Conservation (phyloP, 2,113 vertebrate species). For the Tangachromis dhanisi region DNA sequence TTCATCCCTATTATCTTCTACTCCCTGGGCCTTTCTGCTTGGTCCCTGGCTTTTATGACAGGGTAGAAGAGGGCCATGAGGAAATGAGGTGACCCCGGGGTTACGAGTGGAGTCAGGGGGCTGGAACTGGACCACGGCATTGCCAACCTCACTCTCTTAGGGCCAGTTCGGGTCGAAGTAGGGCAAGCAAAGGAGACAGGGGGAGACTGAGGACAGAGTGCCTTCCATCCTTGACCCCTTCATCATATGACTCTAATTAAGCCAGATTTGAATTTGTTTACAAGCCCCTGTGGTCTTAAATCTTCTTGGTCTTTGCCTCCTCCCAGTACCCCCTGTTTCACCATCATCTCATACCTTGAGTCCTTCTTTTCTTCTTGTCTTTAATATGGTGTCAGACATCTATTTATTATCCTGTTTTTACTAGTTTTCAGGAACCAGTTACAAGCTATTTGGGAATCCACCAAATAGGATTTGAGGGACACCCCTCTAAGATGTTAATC, state of each 20-base stretch:
- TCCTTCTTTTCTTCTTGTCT: conserved; percentile 47
- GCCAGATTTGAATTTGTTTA: conserved; percentile 75
- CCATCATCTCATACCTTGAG: conserved; percentile 24
- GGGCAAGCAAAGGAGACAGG: conserved; percentile 2
- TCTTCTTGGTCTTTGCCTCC: conserved; percentile 53
- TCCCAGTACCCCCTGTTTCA: background rate
- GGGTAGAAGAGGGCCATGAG: conserved; percentile 75
- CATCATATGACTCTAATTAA: conserved; percentile 73
- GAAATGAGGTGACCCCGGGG: conserved; percentile 79
- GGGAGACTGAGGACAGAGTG: conserved; percentile 5
- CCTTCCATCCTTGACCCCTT: conserved; percentile 55
- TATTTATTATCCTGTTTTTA: conserved; percentile 73
- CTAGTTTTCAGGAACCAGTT: conserved; percentile 67
- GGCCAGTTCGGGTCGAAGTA: conserved; percentile 19
- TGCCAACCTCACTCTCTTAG: conserved; percentile 43
- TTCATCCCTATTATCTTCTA: conserved; percentile 65
- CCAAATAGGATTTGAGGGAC: conserved; percentile 67
- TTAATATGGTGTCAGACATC: conserved; percentile 75
- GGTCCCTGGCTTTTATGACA: conserved; percentile 69
- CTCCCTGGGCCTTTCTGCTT: conserved; percentile 53
- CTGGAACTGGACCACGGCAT: conserved; percentile 50
- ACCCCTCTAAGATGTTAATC: conserved; percentile 73
- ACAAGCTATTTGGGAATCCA: conserved; percentile 76
- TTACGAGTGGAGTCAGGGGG: conserved; percentile 67
- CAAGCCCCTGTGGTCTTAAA: conserved; percentile 73